A percentile compares a stretch with the other conserved stretches of the same genome.
Conservation (phyloP, 2,113 vertebrate genomes). For the Lycaon pictus region DNA sequence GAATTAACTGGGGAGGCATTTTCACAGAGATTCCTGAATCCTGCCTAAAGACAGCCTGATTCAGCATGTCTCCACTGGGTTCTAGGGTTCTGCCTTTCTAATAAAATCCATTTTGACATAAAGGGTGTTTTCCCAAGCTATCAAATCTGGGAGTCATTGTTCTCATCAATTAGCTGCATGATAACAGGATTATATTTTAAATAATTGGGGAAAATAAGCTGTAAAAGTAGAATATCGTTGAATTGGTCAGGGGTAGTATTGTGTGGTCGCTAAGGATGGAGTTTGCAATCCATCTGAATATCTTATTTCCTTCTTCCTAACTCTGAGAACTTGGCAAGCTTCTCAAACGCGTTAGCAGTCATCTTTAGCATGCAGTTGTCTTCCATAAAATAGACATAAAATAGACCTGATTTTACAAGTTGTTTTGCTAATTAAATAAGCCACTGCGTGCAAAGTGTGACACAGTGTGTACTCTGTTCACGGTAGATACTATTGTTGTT, state of each 20-base stretch:
- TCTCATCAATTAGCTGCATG: neutral
- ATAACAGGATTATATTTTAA: neutral
- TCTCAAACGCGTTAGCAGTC: neutral
- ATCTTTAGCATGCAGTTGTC: neutral
- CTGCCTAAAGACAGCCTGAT: neutral
- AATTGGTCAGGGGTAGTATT: neutral
- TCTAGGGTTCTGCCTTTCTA: neutral
- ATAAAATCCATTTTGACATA: neutral
- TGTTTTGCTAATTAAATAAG: conserved; percentile 26
- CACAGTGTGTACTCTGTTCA: neutral
- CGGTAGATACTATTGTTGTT: neutral
- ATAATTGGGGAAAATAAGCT: neutral
- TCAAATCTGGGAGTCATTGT: neutral
- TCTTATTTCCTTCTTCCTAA: neutral
- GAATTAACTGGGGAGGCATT: neutral
- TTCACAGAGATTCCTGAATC: neutral
- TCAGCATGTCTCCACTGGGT: neutral
- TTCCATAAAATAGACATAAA: neutral
- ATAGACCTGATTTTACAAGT: neutral
- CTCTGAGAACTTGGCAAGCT: neutral
- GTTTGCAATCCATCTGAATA: neutral
- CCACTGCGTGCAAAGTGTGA: neutral
- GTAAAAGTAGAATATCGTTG: neutral
- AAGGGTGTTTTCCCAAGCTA: neutral
- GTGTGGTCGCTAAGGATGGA: neutral